These are phyloP conservation scores for Anastrepha ludens DNA, from an alignment of 1,140 invertebrate species.

Conservation along the genomic window DNA sequence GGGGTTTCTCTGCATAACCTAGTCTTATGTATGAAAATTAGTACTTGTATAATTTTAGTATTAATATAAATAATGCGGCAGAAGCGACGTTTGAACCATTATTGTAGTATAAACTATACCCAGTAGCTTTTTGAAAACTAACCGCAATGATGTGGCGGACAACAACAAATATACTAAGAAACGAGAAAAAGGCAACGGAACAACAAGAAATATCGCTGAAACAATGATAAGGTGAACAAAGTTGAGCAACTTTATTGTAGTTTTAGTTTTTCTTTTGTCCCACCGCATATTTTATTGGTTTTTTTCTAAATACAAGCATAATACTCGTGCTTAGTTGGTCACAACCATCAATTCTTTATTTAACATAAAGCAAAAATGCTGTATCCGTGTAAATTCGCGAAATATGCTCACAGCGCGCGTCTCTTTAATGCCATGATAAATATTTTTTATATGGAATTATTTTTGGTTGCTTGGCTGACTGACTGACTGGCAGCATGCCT, in stretches of 20 bases:
- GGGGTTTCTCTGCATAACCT: background rate
- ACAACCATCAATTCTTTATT: slow-evolving; percentile 29
- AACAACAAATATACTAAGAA: background rate
- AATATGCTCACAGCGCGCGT: background rate
- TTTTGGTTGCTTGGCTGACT: background rate
- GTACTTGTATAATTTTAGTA: background rate
- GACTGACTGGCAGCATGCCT: background rate
- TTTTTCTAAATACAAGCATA: background rate
- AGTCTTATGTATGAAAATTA: background rate
- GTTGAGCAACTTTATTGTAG: slow-evolving; percentile 38
- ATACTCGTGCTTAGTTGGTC: slow-evolving; percentile 43
- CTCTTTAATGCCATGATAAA: slow-evolving; percentile 43
- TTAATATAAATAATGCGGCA: background rate
- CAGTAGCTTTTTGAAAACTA: background rate
- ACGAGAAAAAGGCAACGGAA: background rate
- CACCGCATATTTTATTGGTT: background rate
- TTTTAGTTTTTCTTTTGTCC: background rate
- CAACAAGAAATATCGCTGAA: slow-evolving; percentile 5
- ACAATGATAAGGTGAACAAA: slow-evolving; percentile 51
- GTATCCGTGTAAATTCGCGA: slow-evolving; percentile 35
- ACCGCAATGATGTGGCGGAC: background rate
- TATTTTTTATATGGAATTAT: background rate
- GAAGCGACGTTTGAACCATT: slow-evolving; percentile 9
- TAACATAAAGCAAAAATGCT: slow-evolving; percentile 18
- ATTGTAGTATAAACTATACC: background rate